Evolutionary conservation across 2,113 vertebrate species (phyloP).

Genomic region (Python bivittatus): DNA sequence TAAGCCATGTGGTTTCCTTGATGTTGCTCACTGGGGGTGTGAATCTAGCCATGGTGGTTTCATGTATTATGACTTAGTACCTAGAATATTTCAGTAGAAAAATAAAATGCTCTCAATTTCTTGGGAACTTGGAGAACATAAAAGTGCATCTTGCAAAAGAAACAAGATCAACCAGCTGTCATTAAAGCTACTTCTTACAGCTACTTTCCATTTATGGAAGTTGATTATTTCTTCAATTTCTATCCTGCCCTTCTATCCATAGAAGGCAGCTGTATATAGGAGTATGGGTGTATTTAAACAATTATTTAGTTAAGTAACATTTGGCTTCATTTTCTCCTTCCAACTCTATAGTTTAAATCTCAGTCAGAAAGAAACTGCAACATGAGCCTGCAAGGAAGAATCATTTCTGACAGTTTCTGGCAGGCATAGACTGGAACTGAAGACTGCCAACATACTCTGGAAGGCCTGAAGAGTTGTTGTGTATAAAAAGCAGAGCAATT

Average conservation of each 20-base stretch:
- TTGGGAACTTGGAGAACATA: neutral
- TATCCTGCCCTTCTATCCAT: neutral
- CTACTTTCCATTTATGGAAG: neutral
- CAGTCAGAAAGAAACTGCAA: accelerated
- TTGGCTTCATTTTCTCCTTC: neutral
- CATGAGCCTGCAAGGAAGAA: accelerated
- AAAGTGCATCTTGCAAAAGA: neutral
- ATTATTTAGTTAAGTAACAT: neutral
- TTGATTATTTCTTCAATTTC: neutral
- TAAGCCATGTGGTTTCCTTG: neutral
- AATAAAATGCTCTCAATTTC: neutral
- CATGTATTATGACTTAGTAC: neutral
- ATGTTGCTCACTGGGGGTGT: neutral
- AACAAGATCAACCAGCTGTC: neutral
- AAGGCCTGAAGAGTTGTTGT: neutral
- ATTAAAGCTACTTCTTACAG: neutral
- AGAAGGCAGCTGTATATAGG: neutral
- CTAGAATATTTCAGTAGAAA: neutral
- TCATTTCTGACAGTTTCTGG: accelerated
- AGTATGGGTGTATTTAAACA: neutral
- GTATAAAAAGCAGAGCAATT: neutral
- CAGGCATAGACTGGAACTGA: neutral
- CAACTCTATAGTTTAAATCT: neutral
- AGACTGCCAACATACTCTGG: neutral
- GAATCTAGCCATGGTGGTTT: neutral